Conservation (phyloP, 2,888 invertebrate genomes). For the Stomorhina lunata region DNA sequence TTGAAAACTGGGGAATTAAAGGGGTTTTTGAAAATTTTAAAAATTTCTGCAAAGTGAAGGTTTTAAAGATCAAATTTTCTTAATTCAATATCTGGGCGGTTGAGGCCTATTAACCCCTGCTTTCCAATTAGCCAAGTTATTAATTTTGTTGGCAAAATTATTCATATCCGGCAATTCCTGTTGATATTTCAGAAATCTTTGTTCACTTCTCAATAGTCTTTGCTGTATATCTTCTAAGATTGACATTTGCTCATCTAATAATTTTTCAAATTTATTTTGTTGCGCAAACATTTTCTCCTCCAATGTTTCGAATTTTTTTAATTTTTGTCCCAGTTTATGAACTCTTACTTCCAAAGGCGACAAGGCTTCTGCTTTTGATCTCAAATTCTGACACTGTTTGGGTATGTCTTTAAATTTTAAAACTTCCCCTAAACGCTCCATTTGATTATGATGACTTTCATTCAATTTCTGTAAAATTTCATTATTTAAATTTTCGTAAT, state of each 20-base stretch:
- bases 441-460: not conserved
- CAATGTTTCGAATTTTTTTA: not conserved
- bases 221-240: not conserved
- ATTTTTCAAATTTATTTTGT: not conserved
- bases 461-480: not conserved
- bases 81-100: not conserved
- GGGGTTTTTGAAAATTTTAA: too few species aligned
- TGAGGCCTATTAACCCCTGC: not conserved
- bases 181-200: not conserved
- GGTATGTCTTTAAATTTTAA: not conserved
- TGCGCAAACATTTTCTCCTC: not conserved
- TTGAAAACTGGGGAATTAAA: too few species aligned
- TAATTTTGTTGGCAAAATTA: not conserved
- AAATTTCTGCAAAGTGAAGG: too few species aligned
- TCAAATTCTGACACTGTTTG: not conserved
- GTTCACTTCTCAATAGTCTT: not conserved
- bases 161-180: not conserved
- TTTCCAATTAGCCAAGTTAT: not conserved
- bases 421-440: not conserved
- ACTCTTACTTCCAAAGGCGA: not conserved
- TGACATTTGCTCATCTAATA: not conserved
- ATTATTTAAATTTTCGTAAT: not conserved
- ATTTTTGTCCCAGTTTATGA: not conserved
- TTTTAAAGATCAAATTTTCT: too few species aligned
- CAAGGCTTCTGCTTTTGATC: not conserved